Evolutionary conservation across 2,113 vertebrate species (phyloP).

Genomic region (cattle (Bos taurus)): ARS-UCD2.0 NC_037342.1:49317501-49318000

Average conservation of each 20-base stretch:
- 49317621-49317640: neutral
- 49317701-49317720: neutral
- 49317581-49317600: neutral
- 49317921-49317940: neutral
- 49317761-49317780: neutral
- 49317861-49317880: neutral
- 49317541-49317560: rapidly evolving
- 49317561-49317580: neutral
- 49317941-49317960: neutral
- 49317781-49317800: neutral
- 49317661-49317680: neutral
- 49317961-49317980: neutral
- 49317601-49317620: neutral
- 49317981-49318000: neutral
- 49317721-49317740: neutral
- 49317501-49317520: neutral
- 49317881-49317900: neutral
- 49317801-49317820: neutral
- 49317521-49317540: neutral
- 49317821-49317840: neutral
- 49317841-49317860: neutral
- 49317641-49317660: neutral
- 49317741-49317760: neutral
- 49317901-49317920: neutral
- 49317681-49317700: neutral